A percentile compares a stretch with the other conserved stretches of the same genome.
phyloP scores from a whole-genome alignment of 2,797 vertebrate genomes.

The Tauraco hartlaubi region DNA sequence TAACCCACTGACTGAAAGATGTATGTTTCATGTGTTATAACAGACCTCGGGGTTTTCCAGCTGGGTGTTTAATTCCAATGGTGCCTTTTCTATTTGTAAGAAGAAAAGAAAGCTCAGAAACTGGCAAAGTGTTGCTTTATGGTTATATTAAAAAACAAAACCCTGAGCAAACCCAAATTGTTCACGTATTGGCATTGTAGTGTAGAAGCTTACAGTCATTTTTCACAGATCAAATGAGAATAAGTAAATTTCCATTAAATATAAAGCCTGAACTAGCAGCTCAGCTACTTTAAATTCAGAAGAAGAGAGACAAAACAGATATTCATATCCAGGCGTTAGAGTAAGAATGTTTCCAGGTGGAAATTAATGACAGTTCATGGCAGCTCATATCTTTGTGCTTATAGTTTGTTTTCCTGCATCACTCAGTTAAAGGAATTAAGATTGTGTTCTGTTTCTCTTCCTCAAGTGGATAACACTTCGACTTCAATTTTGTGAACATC shows the following conservation, averaged over 20 bases:
- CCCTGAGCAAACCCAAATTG: neutral
- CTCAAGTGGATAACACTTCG: neutral
- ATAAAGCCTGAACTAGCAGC: neutral
- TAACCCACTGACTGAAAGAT: neutral
- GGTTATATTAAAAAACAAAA: neutral
- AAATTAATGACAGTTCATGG: neutral
- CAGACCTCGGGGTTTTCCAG: neutral
- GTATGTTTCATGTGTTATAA: neutral
- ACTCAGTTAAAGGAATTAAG: slow-evolving; percentile 30
- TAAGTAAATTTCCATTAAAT: slow-evolving; percentile 49
- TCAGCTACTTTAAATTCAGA: slow-evolving; percentile 38
- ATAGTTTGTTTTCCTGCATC: slow-evolving; percentile 5
- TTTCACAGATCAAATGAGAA: slow-evolving; percentile 34
- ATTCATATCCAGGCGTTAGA: neutral
- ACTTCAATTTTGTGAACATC: neutral
- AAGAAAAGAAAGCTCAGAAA: neutral
- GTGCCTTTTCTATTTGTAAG: neutral
- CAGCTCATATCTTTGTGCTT: slow-evolving; percentile 23
- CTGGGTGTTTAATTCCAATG: neutral
- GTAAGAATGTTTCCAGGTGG: slow-evolving; percentile 1
- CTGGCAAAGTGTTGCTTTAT: neutral
- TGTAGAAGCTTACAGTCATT: neutral
- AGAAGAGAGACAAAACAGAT: neutral
- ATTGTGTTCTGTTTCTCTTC: neutral
- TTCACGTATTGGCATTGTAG: neutral